Base-by-base conservation (phyloP, 2,888 invertebrate genomes). In the Pammene aurita region DNA sequence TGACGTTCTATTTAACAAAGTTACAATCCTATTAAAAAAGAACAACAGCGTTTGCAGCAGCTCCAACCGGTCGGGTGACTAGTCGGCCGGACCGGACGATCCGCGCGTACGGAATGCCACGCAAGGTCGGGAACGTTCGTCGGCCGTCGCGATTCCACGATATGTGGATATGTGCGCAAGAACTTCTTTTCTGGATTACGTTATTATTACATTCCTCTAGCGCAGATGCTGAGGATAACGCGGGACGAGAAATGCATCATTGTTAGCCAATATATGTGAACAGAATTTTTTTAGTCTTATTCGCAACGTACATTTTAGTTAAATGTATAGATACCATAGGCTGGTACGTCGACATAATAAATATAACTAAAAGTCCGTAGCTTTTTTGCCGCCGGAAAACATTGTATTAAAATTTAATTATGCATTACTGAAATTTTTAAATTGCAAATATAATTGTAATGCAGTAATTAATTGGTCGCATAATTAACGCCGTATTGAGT, bases 61-160 rank as follows among this genome's bases (percentile, higher is more conserved):
- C 9, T 16, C 26, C 58, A 57, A 68, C 68, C 38, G 38, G 63
- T 64, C 38, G 58, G 38, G 5, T 46, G 66, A 74, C 70, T 64
- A 62, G 69, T 76, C 64, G 67, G 44, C 16, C 35, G n/a, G 69
- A 58, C 16, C 35, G n/a, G 69, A 58, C 62, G 41, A 70, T 73
- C 72, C 72, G 52, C 58, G 34, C 44, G 46, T 73, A 67, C 60
- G 84, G 89, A 88, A 90, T 89, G 88, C 85, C 75, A 79, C 74
- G 81, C 90, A 88, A 90, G 90, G 89, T 88, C 90, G 88, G 75
- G 84, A 78, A 81, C 88, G 88, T 88, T 86, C 89, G 87, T 86
- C 85, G 88, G 80, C 88, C 88, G 80, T 79, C 78, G 75, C 65
- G 64, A 67, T 57, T 76, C 78, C 71, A 79, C 81, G 83, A 86